A percentile compares a stretch with the other conserved stretches of the same genome.
Evolutionary conservation across 92 coral and sea anemone species (phyloP).

Genomic region (Heliopora coerulea): DNA sequence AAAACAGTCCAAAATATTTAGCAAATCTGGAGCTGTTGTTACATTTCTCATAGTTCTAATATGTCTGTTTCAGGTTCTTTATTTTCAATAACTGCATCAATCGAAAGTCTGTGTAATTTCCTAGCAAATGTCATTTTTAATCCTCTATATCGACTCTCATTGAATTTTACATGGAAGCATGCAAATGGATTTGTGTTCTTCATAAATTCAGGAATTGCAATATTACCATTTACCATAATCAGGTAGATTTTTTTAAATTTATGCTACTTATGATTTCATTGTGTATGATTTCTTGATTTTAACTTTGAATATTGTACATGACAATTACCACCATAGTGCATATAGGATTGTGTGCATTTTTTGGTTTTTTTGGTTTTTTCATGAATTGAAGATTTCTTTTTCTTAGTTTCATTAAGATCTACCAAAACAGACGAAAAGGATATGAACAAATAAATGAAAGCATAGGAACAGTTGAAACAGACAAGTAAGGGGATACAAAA

Average conservation of each 20-base stretch:
- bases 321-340: too few species aligned
- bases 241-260: conserved; percentile 47
- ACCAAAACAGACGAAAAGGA: conserved; percentile 4
- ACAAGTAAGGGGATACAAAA: too few species aligned
- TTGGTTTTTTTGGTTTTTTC: too few species aligned
- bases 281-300: too few species aligned
- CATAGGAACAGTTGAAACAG: not conserved
- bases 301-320: too few species aligned
- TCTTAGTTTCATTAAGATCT: conserved; percentile 18
- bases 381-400: too few species aligned
- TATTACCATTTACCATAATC: conserved; percentile 58
- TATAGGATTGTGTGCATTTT: too few species aligned
- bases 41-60: not conserved
- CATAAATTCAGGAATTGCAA: conserved; percentile 77
- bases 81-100: conserved; percentile 77
- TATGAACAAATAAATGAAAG: conserved; percentile 4
- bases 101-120: conserved; percentile 81
- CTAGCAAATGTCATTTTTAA: conserved; percentile 70
- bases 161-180: conserved; percentile 63
- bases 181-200: conserved; percentile 81
- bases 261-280: too few species aligned
- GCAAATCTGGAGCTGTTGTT: too few species aligned
- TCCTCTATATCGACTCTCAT: conserved; percentile 69
- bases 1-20: too few species aligned
- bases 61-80: conserved; percentile 63